phyloP scores from a whole-genome alignment of 2,113 vertebrate genomes.

The Echinops telfairi region DNA sequence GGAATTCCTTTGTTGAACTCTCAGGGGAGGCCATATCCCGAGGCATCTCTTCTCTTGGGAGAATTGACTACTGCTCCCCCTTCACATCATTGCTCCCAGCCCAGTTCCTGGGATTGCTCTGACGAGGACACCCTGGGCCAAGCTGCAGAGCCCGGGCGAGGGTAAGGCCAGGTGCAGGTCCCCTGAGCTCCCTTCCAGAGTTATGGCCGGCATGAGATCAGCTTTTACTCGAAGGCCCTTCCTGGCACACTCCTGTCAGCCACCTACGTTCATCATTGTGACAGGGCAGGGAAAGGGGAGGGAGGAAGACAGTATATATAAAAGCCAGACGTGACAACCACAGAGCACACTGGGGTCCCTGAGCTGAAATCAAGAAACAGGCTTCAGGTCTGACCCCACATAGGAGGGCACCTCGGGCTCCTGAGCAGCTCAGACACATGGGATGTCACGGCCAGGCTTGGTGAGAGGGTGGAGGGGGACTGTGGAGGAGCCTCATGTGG shows the following conservation, averaged over 20 bases:
- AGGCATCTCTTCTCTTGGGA: background rate
- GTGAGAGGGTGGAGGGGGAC: background rate
- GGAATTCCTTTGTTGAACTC: too few species aligned
- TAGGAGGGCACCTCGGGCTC: background rate
- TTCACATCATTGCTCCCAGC: background rate
- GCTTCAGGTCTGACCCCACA: background rate
- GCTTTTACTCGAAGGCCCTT: background rate
- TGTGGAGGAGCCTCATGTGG: background rate
- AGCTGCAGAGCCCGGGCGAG: background rate
- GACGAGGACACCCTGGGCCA: background rate
- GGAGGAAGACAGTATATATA: background rate
- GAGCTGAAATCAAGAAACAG: background rate
- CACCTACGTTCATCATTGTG: accelerated
- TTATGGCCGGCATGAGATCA: conserved; percentile 63
- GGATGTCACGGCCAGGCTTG: accelerated
- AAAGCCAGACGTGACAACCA: background rate
- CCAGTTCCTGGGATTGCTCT: background rate
- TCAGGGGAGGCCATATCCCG: too few species aligned
- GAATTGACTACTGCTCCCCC: background rate
- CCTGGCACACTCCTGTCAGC: background rate
- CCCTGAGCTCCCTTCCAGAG: conserved; percentile 59
- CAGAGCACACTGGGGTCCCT: background rate
- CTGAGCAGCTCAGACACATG: background rate
- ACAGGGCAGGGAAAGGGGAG: background rate
- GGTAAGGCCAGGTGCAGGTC: too few species aligned